phyloP scores from a whole-genome alignment of 2,113 vertebrate species.

The Aldabrachelys gigantea region DNA sequence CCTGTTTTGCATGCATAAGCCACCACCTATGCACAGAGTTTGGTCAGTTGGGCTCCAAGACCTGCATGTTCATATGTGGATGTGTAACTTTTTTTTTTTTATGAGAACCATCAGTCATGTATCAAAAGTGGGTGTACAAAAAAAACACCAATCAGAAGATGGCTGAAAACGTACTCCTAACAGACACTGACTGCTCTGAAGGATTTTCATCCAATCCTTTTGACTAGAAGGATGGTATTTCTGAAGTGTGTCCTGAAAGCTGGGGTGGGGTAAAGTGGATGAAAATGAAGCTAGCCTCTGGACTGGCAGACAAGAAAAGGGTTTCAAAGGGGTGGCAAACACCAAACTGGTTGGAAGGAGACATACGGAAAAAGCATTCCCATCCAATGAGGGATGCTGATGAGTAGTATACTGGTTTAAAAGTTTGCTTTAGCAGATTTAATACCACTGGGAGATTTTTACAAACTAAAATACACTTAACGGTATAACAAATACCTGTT shows the following conservation, averaged over 20 bases:
- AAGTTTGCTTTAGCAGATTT: not conserved
- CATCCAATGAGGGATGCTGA: not conserved
- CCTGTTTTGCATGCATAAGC: not conserved
- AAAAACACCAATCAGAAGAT: not conserved
- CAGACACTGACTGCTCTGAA: not conserved
- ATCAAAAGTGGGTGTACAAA: not conserved
- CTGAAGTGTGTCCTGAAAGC: not conserved
- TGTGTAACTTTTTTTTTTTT: not conserved
- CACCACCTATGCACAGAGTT: not conserved
- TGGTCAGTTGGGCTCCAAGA: not conserved
- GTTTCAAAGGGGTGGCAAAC: not conserved
- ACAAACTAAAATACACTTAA: not conserved
- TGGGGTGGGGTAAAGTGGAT: not conserved
- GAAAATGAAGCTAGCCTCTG: not conserved
- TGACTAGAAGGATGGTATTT: not conserved
- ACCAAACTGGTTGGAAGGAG: not conserved
- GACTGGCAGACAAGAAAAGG: accelerated
- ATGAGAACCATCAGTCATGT: not conserved
- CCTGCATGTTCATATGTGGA: not conserved
- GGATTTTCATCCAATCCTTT: not conserved
- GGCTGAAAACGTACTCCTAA: not conserved
- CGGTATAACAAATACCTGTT: not conserved
- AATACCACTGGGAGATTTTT: not conserved
- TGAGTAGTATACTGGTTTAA: not conserved
- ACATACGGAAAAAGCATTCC: accelerated